These are phyloP conservation scores for Hetaerina americana DNA, from an alignment of 1,140 invertebrate species.

Conservation along the genomic window DNA sequence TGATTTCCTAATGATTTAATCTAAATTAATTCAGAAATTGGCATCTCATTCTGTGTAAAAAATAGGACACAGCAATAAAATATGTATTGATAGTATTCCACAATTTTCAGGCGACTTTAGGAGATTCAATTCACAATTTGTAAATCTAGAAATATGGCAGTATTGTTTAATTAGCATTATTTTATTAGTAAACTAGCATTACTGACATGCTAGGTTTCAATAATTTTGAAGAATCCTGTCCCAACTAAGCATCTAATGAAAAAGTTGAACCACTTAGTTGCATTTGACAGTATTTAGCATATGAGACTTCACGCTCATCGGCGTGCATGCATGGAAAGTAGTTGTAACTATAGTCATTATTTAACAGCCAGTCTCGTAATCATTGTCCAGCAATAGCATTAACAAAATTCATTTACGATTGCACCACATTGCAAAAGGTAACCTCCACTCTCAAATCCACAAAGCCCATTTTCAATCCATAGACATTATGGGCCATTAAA, in stretches of 20 bases:
- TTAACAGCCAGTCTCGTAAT: neutral
- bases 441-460: no score
- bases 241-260: neutral
- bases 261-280: neutral
- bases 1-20: neutral
- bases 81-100: neutral
- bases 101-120: neutral
- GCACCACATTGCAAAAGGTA: no score
- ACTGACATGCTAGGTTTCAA: neutral
- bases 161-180: neutral
- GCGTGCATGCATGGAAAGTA: neutral
- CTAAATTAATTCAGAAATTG: neutral
- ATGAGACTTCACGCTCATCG: no score
- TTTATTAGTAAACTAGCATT: neutral
- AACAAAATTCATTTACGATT: no score
- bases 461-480: no score
- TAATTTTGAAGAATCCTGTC: neutral
- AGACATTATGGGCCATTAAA: no score
- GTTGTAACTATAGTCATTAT: neutral
- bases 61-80: neutral
- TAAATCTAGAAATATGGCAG: neutral
- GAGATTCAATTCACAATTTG: neutral
- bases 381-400: no score
- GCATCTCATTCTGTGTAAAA: neutral
- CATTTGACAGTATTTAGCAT: neutral